A percentile compares a stretch with the other conserved stretches of the same genome.
These are phyloP conservation scores for Lasioglossum morio DNA, from an alignment of 2,888 invertebrate genomes.

Conservation along the genomic window DNA sequence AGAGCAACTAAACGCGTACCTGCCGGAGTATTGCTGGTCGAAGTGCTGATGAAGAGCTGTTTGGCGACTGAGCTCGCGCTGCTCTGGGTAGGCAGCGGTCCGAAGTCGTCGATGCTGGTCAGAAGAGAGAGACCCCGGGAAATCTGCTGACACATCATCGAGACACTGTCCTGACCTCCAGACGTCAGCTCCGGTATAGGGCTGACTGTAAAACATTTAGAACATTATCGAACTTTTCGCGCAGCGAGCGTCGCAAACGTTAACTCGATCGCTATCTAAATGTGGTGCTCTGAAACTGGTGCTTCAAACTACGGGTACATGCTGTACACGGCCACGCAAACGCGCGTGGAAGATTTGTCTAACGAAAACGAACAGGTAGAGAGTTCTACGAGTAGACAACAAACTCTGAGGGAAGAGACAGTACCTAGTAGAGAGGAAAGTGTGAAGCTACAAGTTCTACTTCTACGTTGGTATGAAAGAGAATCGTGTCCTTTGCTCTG, in stretches of 20 bases:
- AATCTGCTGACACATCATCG: conserved; percentile 93
- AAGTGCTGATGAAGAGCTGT: conserved; percentile 75
- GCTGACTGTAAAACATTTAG: conserved; percentile 86
- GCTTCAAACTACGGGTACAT: conserved; percentile 67
- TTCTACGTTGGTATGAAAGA: conserved; percentile 20
- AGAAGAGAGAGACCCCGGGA: conserved; percentile 91
- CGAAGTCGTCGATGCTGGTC: conserved; percentile 86
- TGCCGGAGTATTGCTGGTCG: conserved; percentile 67
- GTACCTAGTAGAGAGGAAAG: conserved; percentile 10
- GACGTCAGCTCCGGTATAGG: conserved; percentile 92
- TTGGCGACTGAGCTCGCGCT: conserved; percentile 75
- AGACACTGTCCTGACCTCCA: conserved; percentile 88
- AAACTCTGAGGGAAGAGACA: conserved; percentile 29
- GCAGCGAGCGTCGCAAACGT: not conserved
- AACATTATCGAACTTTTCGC: not conserved
- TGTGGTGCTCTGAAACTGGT: conserved; percentile 48
- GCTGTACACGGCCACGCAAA: conserved; percentile 53
- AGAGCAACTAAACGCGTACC: conserved; percentile 61
- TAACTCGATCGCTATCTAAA: conserved; percentile 8
- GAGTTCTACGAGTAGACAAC: not conserved
- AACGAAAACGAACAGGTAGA: conserved; percentile 22
- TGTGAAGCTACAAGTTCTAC: conserved; percentile 26
- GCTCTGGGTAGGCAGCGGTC: conserved; percentile 75
- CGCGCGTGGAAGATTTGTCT: conserved; percentile 30
- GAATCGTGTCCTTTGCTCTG: not conserved